Conservation (phyloP, 2,113 vertebrate species). For the Salvelinus fontinalis region DNA sequence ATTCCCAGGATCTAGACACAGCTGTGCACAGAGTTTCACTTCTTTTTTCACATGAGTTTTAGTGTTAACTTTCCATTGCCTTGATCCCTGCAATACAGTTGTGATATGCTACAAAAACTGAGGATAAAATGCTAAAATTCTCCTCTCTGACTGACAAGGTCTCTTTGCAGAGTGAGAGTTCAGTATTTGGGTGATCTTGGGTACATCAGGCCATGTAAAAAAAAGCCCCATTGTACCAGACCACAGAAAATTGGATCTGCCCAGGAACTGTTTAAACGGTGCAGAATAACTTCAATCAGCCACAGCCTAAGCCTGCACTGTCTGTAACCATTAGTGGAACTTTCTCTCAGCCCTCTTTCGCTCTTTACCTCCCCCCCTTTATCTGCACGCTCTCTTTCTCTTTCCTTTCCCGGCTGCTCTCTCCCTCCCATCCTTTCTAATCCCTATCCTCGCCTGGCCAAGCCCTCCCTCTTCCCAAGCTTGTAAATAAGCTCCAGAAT, state of each 20-base stretch:
- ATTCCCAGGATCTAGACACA: too few species aligned
- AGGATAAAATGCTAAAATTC: too few species aligned
- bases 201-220: not conserved
- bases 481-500: conserved; percentile 39
- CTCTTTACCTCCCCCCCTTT: not conserved
- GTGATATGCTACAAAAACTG: not conserved
- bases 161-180: too few species aligned
- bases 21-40: too few species aligned
- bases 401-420: not conserved
- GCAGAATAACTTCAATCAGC: not conserved
- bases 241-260: not conserved
- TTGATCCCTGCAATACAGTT: not conserved
- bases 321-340: not conserved
- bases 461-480: not conserved
- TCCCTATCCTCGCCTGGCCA: not conserved
- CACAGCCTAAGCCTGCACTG: not conserved
- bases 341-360: not conserved
- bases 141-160: too few species aligned
- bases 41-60: too few species aligned
- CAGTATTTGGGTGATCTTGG: not conserved
- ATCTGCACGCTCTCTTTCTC: not conserved
- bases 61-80: not conserved
- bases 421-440: not conserved
- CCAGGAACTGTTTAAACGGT: not conserved
- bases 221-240: not conserved